Evolutionary conservation across 2,797 vertebrate species (phyloP), one percentile per base, ranked within the genome.

Genomic region (Craterocephalus amniculus): DNA sequence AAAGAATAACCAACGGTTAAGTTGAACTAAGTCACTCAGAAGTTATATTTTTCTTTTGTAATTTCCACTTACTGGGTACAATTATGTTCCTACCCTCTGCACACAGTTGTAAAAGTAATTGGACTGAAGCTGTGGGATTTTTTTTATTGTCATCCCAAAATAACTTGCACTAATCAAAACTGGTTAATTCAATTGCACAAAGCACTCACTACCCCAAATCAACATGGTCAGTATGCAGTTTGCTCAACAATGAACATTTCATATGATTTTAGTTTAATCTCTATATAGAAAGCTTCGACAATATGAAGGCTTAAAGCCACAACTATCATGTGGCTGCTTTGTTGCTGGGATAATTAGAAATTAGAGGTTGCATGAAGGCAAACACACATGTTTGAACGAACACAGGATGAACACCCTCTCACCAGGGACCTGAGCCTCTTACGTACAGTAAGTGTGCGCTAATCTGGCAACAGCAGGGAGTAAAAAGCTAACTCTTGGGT

Each of bases 161-260:
- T 56, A 78, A 65, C 62, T 68, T 36, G 18, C 11, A 29, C 27
- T 27, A 26, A 62, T 57, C 26, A 51, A 65, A 31, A 36, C n/a
- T 60, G 26, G 26, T 70, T 70, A 58, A 63, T 58, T 72, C 14
- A 68, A 20, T 77, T 74, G 57, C 22, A 57, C 26, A 75, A 70
- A 60, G 49, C 38, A 74, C 67, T 78, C 59, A 70, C 31, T 45
- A 58, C 34, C 38, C 65, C 40, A 12, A 20, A 52, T 45, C 35
- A 49, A 63, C 26, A 29, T 63, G 58, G 16, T 8, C 14, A 31
- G 32, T 6, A 24, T 12, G 3, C 24, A 69, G 62, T 26, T 40
- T n/a, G 20, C 27, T 32, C 12, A 5, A 45, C 55, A 40, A 36
- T 24, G 31, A 76, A 56, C 24, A 48, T 45, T 63, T 31, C 22